Percentiles rank a stretch among this genome's conserved stretches.
Evolutionary conservation across 1,140 invertebrate genomes (phyloP).

Genomic region (Aphelinus certus): DNA sequence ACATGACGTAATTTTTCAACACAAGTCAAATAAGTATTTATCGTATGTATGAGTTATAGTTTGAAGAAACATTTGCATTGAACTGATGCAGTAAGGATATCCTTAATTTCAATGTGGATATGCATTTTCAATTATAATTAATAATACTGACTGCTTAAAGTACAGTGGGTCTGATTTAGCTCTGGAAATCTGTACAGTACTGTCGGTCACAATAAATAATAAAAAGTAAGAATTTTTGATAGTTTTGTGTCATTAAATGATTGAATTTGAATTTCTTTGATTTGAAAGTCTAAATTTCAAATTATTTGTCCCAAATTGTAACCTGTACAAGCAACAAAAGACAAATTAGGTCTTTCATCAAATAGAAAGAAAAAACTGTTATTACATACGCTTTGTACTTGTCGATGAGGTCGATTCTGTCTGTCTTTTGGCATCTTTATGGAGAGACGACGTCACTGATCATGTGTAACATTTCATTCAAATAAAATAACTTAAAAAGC

Average conservation of each 20-base stretch:
- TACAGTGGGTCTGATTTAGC: conserved; percentile 41
- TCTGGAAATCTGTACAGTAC: not conserved
- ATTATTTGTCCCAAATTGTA: not conserved
- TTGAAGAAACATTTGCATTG: conserved; percentile 45
- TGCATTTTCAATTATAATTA: conserved; percentile 61
- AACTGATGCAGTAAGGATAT: conserved; percentile 42
- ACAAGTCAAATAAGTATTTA: conserved; percentile 52
- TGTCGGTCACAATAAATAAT: not conserved
- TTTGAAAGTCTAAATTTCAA: too few relatives aligned
- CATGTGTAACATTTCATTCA: not conserved
- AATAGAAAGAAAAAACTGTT: not conserved
- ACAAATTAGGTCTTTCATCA: not conserved
- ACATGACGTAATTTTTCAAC: conserved; percentile 46
- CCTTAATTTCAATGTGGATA: conserved; percentile 56
- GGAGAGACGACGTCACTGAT: not conserved
- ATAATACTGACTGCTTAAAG: conserved; percentile 62
- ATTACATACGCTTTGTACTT: conserved; percentile 6
- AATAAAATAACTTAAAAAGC: not conserved
- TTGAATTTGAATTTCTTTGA: not conserved
- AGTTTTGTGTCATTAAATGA: not conserved
- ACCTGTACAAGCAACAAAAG: not conserved
- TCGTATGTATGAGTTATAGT: conserved; percentile 47
- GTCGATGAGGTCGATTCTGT: not conserved
- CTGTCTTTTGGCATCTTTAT: conserved; percentile 20
- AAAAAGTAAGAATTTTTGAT: not conserved